Evolutionary conservation across 1,140 invertebrate genomes (phyloP), one percentile per base, ranked within the genome.

Genomic region (Drosophila varians): DNA sequence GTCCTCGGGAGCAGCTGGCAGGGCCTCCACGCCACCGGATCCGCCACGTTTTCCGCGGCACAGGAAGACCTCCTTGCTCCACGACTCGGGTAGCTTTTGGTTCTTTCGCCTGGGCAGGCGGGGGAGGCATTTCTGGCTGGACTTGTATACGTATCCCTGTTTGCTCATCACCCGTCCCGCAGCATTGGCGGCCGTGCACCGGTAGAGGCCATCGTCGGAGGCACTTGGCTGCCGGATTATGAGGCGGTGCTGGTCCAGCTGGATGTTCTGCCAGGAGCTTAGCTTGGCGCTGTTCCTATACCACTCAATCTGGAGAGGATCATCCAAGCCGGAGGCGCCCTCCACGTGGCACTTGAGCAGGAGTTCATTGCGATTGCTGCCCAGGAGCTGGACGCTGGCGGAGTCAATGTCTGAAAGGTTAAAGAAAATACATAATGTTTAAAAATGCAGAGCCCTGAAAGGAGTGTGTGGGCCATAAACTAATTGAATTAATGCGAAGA

Each of bases 261-360:
- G 93, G 16, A 95, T 91, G 14, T 93, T 92, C 16, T 94, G 92
- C 57, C 92, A 93, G 72, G 92, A 93, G 61, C 92, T 92, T 34
- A 96, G 65, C 54, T 93, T 93, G 73, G 93, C 93, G 47, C 92
- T 94, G 78, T 96, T 96, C 53, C 95, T 94, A 92, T 95, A 96
- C 96, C 96, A 97, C 82, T 96, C 93, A 77, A 94, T 94, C 68
- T 93, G 92, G 40, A 96, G 93, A 54, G 95, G 94, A 16, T 95
- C 94, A 18, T 14, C 56, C n/a, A 14, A n/a, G 78, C 71, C 31
- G 80, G 83, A 83, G 69, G 94, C 95, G 18, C 95, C 95, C 31
- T 95, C 94, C 51, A 95, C 94, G 73, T 95, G 94, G 92, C 96
- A 97, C 70, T 94, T 93, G 26, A 97, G 92, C 46, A 94, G 92